Percentiles rank a stretch among this genome's conserved stretches.
Conservation (phyloP, 2,888 invertebrate species). For the Labia minor region DNA sequence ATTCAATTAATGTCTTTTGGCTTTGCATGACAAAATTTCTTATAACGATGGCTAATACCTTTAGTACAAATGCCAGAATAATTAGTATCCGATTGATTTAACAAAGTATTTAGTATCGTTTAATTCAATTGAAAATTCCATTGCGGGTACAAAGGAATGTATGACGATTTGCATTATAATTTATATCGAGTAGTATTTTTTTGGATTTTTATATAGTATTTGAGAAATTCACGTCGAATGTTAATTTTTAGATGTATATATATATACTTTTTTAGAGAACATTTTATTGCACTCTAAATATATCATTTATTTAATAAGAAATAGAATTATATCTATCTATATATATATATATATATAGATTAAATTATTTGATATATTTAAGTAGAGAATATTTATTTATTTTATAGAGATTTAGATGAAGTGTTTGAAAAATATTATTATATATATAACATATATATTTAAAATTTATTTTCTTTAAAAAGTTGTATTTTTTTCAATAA, state of each 20-base stretch:
- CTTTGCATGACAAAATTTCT: not conserved
- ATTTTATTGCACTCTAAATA: not conserved
- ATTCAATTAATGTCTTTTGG: not conserved
- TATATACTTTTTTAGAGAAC: not conserved
- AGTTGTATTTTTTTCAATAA: not conserved
- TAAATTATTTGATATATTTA: not conserved
- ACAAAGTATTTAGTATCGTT: too few relatives aligned
- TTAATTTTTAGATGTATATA: not conserved
- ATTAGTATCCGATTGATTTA: too few relatives aligned
- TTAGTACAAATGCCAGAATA: too few relatives aligned
- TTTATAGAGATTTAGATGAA: slow-evolving; percentile 9
- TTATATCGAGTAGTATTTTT: not conserved
- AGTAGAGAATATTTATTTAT: not conserved
- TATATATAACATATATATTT: slow-evolving; percentile 13
- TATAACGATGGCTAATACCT: too few relatives aligned
- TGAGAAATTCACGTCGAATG: too few relatives aligned
- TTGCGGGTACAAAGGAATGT: slow-evolving; percentile 1
- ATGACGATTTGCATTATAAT: not conserved
- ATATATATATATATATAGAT: not conserved
- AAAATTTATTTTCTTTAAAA: not conserved
- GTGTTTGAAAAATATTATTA: slow-evolving; percentile 15
- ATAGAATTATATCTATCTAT: not conserved
- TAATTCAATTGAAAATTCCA: not conserved
- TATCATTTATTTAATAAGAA: not conserved
- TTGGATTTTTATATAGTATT: too few relatives aligned